Evolutionary conservation across 2,888 invertebrate genomes (phyloP).

Genomic region (Luperina testacea): DNA sequence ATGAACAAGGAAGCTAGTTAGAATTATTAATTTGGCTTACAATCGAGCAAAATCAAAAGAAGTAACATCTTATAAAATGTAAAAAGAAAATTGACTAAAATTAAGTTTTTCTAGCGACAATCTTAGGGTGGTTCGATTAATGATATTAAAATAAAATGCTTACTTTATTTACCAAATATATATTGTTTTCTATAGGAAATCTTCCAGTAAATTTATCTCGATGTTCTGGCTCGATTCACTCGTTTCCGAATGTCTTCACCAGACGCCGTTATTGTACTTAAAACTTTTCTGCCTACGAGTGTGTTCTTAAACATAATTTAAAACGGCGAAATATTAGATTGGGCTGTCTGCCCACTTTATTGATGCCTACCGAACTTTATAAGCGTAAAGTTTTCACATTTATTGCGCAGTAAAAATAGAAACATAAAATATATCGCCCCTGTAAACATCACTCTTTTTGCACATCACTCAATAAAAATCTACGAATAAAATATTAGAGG

Average conservation of each 20-base stretch:
- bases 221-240: conserved; percentile 43
- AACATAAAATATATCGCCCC: conserved; percentile 47
- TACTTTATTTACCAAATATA: too few relatives aligned
- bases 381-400: conserved; percentile 49
- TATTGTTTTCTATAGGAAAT: not conserved
- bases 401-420: conserved; percentile 49
- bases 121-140: too few relatives aligned
- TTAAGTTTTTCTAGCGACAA: too few relatives aligned
- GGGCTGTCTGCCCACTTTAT: conserved; percentile 42
- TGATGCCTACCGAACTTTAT: conserved; percentile 38
- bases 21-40: too few relatives aligned
- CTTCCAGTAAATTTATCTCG: conserved; percentile 40
- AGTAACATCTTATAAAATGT: not conserved
- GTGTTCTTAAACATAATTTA: conserved; percentile 43
- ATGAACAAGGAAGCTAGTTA: not conserved
- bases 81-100: not conserved
- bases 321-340: conserved; percentile 44
- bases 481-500: not conserved
- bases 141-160: too few relatives aligned
- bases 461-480: conserved; percentile 51
- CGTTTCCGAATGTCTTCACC: conserved; percentile 51
- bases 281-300: conserved; percentile 54
- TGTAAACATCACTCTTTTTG: conserved; percentile 39
- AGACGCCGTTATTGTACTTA: conserved; percentile 54
- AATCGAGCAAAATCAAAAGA: not conserved